Percentiles rank a stretch among this genome's conserved stretches.
Conservation (phyloP, 2,113 vertebrate species). For the Istiophorus platypterus region DNA sequence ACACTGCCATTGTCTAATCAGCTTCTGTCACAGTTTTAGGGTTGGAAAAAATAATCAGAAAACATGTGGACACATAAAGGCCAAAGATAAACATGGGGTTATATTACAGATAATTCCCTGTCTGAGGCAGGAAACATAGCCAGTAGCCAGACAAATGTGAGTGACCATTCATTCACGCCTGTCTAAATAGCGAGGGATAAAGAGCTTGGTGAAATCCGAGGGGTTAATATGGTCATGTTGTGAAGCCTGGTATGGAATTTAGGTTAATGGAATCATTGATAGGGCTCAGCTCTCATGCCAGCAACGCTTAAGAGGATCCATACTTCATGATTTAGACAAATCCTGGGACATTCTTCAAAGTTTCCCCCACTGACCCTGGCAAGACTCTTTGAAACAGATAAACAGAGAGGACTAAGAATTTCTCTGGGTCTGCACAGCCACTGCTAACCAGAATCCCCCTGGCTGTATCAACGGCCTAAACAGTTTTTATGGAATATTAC, state of each 20-base stretch:
- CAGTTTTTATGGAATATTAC: slow-evolving; percentile 70
- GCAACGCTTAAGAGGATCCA: slow-evolving; percentile 72
- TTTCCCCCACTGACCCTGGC: slow-evolving; percentile 64
- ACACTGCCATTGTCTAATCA: slow-evolving; percentile 19
- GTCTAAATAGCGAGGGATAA: slow-evolving; percentile 68
- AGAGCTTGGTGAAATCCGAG: slow-evolving; percentile 72
- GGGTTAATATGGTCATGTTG: slow-evolving; percentile 76
- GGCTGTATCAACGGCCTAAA: slow-evolving; percentile 60
- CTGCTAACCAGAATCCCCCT: slow-evolving; percentile 53
- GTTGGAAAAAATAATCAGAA: slow-evolving; percentile 30
- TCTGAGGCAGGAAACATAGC: slow-evolving; percentile 44
- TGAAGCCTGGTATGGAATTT: slow-evolving; percentile 70
- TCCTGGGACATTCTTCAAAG: slow-evolving; percentile 76
- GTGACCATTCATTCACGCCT: slow-evolving; percentile 52
- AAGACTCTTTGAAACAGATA: slow-evolving; percentile 55
- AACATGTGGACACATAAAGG: slow-evolving; percentile 30
- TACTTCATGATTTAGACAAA: slow-evolving; percentile 78
- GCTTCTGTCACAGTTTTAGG: slow-evolving; percentile 11
- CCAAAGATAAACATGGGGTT: slow-evolving; percentile 65
- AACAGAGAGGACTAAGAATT: slow-evolving; percentile 51
- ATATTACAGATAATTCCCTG: slow-evolving; percentile 64
- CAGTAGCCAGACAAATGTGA: slow-evolving; percentile 59
- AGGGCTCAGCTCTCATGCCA: slow-evolving; percentile 74
- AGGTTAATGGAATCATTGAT: slow-evolving; percentile 81
- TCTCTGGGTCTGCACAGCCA: slow-evolving; percentile 48